Evolutionary conservation across 2,888 invertebrate species (phyloP), one percentile per base, ranked within the genome.

Genomic region (Lordiphosa andalusiaca): DNA sequence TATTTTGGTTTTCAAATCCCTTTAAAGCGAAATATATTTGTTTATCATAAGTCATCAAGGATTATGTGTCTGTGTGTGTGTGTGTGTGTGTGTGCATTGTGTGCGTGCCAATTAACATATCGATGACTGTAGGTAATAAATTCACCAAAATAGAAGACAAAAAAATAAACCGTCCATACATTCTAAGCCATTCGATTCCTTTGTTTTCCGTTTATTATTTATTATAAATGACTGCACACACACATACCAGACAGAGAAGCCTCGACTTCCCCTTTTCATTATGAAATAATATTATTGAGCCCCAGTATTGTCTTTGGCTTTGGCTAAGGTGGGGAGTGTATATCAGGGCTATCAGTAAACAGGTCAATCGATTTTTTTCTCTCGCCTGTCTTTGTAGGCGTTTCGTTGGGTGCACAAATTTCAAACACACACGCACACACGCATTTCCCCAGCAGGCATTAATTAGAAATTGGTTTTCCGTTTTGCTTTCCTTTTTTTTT

Each of bases 231-330:
- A 72, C 69, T 78, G 67, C 52, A 67, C 65, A 54, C 25, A 25
- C 25, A 54, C 37, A 65, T 53, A 65, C 51, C 37, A 37, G 5
- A 13, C 4, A 6, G 13, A 55, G 52, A 50, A 16, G 50, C n/a
- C 38, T 23, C 44, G 46, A 61, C 41, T 60, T 54, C 56, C 40
- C 53, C 56, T 61, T 71, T 72, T 77, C 63, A 76, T 73, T 77
- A 77, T 77, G 76, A 73, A 82, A 84, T 72, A 81, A 78, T 69
- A 73, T 76, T 78, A 70, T 78, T 81, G 77, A 76, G 69, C 53
- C 33, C 44, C 37, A 58, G 57, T 51, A 63, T 71, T 76, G 65
- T 68, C 69, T 57, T 60, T 46, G 33, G 6, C 16, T 33, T 25
- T 1, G 19, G 35, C 7, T 19, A 36, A 48, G 19, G 49, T 35